Evolutionary conservation across 2,888 invertebrate genomes (phyloP).

Genomic region (Merodon equestris): DNA sequence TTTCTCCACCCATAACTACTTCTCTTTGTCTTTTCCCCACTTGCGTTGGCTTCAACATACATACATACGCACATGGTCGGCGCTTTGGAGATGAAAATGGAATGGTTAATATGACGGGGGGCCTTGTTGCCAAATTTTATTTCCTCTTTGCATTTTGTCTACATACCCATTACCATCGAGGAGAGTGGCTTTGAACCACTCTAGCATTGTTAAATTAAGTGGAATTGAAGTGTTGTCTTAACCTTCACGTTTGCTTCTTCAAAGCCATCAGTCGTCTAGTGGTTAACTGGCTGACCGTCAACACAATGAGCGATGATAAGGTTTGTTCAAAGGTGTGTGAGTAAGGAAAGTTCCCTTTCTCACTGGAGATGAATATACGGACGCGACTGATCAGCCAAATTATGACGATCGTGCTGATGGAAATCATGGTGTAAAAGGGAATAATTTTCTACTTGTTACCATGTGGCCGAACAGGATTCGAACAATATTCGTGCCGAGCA

Average conservation of each 20-base stretch:
- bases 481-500: too few species aligned
- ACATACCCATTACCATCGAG: too few species aligned
- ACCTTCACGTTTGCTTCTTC: constrained; percentile 19
- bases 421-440: too few species aligned
- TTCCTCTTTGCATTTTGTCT: constrained; percentile 6
- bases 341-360: constrained; percentile 59
- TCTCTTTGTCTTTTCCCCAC: too few species aligned
- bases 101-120: constrained; percentile 6
- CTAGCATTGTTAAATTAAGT: background rate
- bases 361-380: background rate
- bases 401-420: background rate
- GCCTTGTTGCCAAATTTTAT: constrained; percentile 30
- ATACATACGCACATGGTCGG: too few species aligned
- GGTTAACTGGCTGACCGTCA: background rate
- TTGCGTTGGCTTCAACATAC: too few species aligned
- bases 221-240: constrained; percentile 13
- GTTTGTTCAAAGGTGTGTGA: constrained; percentile 16
- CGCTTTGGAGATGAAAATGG: constrained; percentile 5
- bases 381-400: too few species aligned
- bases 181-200: too few species aligned
- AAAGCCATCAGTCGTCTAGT: background rate
- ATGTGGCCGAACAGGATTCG: constrained; percentile 13
- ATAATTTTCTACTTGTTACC: too few species aligned
- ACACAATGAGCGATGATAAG: constrained; percentile 11
- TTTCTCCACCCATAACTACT: background rate